phyloP scores from a whole-genome alignment of 2,113 vertebrate species.

The Syngnathus floridae region DNA sequence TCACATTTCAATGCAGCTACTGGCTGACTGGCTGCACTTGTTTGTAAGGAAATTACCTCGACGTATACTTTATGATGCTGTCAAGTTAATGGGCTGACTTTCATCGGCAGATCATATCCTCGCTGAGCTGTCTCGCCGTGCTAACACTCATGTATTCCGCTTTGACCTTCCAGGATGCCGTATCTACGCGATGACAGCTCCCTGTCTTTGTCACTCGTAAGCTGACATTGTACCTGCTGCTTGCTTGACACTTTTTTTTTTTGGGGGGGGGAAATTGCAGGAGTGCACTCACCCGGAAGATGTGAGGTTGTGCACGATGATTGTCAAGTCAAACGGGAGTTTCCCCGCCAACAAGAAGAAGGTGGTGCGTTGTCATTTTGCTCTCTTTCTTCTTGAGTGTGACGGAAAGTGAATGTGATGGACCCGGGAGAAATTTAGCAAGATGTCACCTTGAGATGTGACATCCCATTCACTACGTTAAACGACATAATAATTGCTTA shows the following conservation, averaged over 20 bases:
- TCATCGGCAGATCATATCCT: constrained; percentile 20
- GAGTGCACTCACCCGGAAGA: constrained; percentile 96
- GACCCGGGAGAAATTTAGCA: not conserved
- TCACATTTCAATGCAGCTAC: constrained; percentile 1
- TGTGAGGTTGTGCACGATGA: constrained; percentile 91
- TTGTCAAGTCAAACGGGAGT: constrained; percentile 94
- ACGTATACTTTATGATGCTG: not conserved
- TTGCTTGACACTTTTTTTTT: constrained; percentile 47
- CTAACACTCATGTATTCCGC: constrained; percentile 1
- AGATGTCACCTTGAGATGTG: constrained; percentile 9
- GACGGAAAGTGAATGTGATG: not conserved
- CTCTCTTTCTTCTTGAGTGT: not conserved
- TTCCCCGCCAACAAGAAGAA: constrained; percentile 94
- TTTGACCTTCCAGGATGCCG: constrained; percentile 14
- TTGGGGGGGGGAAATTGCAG: constrained; percentile 63
- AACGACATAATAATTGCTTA: not conserved
- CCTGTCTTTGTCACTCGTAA: constrained; percentile 21
- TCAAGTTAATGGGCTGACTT: constrained; percentile 11
- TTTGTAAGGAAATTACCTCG: constrained; percentile 6
- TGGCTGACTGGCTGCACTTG: constrained; percentile 1
- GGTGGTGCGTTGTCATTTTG: constrained; percentile 76
- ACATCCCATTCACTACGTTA: constrained; percentile 3
- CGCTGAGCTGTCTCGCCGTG: constrained; percentile 9
- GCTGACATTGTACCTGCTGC: constrained; percentile 29
- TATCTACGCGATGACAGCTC: constrained; percentile 17